These are phyloP conservation scores for Drosophila bunnanda DNA, from an alignment of 2,888 invertebrate species.

Conservation along the genomic window DNA sequence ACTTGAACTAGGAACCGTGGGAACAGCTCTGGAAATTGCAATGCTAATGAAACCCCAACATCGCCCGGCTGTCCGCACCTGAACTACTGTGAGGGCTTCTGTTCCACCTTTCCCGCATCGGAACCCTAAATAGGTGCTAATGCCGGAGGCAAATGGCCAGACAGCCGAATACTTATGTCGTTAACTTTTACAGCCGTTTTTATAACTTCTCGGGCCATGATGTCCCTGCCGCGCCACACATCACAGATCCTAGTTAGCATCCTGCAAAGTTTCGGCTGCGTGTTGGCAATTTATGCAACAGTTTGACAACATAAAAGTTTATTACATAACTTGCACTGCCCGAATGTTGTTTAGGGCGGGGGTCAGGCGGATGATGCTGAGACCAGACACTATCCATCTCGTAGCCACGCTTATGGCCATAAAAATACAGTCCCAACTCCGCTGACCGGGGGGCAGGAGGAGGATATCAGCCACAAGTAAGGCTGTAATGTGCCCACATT, in stretches of 20 bases:
- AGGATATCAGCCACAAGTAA: constrained; percentile 19
- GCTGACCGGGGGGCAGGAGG: constrained; percentile 11
- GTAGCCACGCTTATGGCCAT: constrained; percentile 51
- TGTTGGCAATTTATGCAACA: constrained; percentile 75
- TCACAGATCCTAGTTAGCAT: constrained; percentile 34
- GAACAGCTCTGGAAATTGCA: constrained; percentile 34
- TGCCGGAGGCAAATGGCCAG: constrained; percentile 46
- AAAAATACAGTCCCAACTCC: constrained; percentile 53
- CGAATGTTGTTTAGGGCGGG: background rate
- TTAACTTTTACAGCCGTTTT: constrained; percentile 45
- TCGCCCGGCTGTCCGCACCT: constrained; percentile 25
- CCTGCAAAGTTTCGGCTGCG: constrained; percentile 40
- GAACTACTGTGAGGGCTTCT: constrained; percentile 14
- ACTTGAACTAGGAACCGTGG: constrained; percentile 39
- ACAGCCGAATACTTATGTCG: constrained; percentile 45
- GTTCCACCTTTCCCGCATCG: constrained; percentile 40
- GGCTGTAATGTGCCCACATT: constrained; percentile 68
- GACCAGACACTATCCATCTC: constrained; percentile 34
- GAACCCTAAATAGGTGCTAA: constrained; percentile 65
- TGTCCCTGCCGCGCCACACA: constrained; percentile 20
- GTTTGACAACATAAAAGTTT: constrained; percentile 71
- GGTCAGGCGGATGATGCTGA: constrained; percentile 24
- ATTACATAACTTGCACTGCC: constrained; percentile 67
- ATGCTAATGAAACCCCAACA: constrained; percentile 62
- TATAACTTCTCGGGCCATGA: constrained; percentile 46